Percentiles rank a stretch among this genome's conserved stretches.
Conservation (phyloP, 1,140 invertebrate species). For the Araneus ventricosus region DNA sequence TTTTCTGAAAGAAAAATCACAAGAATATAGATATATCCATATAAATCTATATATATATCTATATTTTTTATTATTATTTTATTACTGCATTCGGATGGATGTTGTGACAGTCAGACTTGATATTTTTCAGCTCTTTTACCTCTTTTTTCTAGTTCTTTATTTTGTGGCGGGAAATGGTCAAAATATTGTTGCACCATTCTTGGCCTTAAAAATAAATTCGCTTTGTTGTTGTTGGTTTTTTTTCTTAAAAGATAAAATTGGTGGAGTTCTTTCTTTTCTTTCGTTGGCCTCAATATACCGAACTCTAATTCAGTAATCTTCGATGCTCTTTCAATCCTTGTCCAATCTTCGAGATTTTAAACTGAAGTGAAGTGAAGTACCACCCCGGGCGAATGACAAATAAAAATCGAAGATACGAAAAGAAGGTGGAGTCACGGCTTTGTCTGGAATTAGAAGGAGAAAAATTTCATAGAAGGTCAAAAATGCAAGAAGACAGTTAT, state of each 20-base stretch:
- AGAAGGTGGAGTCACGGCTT: conserved; percentile 13
- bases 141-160: conserved; percentile 42
- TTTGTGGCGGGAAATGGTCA: conserved; percentile 61
- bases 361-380: conserved; percentile 53
- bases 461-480: neutral
- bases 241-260: conserved; percentile 60
- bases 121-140: conserved; percentile 65
- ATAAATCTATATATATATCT: neutral
- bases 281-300: conserved; percentile 53
- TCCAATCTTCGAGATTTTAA: conserved; percentile 70
- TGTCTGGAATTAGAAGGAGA: conserved; percentile 34
- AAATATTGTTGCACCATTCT: conserved; percentile 74
- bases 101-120: conserved; percentile 70
- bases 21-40: neutral
- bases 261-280: conserved; percentile 35
- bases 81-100: conserved; percentile 72
- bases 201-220: conserved; percentile 59
- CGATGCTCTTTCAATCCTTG: conserved; percentile 62
- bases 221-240: conserved; percentile 34
- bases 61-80: conserved; percentile 74
- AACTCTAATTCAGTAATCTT: conserved; percentile 73
- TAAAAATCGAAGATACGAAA: conserved; percentile 52
- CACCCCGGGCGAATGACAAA: conserved; percentile 48
- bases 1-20: conserved; percentile 59
- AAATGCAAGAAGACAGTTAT: neutral